Evolutionary conservation across 2,888 invertebrate genomes (phyloP), one percentile per base, ranked within the genome.

Genomic region (Calliphora vomitoria): DNA sequence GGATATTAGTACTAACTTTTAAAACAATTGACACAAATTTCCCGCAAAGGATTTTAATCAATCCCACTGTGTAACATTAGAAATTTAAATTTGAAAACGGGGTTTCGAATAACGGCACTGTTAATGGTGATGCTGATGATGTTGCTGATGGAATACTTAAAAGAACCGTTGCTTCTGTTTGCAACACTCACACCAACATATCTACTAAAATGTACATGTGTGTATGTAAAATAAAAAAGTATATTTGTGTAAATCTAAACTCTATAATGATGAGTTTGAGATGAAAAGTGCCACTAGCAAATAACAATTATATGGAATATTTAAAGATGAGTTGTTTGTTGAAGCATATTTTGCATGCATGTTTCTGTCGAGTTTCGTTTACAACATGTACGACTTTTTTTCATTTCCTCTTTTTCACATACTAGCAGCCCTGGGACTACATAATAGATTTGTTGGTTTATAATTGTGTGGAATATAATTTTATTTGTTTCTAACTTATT

Each of bases 271-370:
- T 84, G 84, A 74, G 66, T 83, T 81, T 53, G 53, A 76, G 50
- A 82, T 87, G 87, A 72, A 78, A 87, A 84, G 60, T 74, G 87
- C 81, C 69, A 72, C 60, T 78, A 74, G 84, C 84, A 87, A 87
- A 84, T 62, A 87, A 78, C 60, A 87, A 84, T 87, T 87, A 87
- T 66, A 68, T 74, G 80, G 79, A 80, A 80, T 85, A 85, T 74
- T 69, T 85, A 62, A 85, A 80, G 60, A 85, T 75, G 75, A 75
- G 60, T 62, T 64, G 25, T 31, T 71, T 74, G 72, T 79, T 78
- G 13, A n/a, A 13, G 18, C 60, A 35, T 60, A 44, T 10, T 50
- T 18, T 60, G 44, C 31, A 3, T 20, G 50, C 20, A 47, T 69
- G 31, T 69, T 35, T 53, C 69, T 35, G 5, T 68, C n/a, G 38